Base-by-base conservation (phyloP, 2,888 invertebrate species). In the Diachrysia chrysitis region DNA sequence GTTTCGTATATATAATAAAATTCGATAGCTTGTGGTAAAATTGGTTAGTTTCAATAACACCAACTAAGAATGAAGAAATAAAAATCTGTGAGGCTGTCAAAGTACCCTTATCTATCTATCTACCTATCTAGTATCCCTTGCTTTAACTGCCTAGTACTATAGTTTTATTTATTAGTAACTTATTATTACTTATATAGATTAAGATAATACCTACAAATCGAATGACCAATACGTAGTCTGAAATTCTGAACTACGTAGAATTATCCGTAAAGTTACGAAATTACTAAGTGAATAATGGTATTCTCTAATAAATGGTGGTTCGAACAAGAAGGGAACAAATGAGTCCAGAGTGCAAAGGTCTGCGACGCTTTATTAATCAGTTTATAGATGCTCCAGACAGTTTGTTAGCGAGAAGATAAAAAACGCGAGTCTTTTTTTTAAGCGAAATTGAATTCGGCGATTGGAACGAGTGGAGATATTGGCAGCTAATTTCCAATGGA, bases 211-310 rank as follows among this genome's bases (percentile, higher is more conserved):
- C 4, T 14, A 16, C 14, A 5, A 37, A 37, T 37, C n/a, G 4
- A 42, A 42, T n/a, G n/a, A 0, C 42, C n/a, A 42, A n/a, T n/a
- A 42, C 42, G n/a, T n/a, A 16, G 32, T 37, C 42, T n/a, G 46
- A 19, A 12, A 37, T 48, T 53, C 48, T 32, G 59, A 62, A 29
- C 17, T 32, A 58, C 21, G 48, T 17, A 57, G 42, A 61, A 59
- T 29, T 53, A 51, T 63, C 35, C 63, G 71, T 69, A 63, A 66
- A 74, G 67, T 73, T 73, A 64, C 65, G 61, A 78, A 81, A 80
- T 86, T 82, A 78, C 73, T 73, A 58, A 69, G 78, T 83, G 78
- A 83, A 83, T 85, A 86, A 86, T 86, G 82, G 76, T 73, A 63
- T 75, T 58, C 71, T 73, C 59, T 80, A 76, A 81, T 74, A 85